Conservation (phyloP, 2,113 vertebrate species). For the Prinia subflava region DNA sequence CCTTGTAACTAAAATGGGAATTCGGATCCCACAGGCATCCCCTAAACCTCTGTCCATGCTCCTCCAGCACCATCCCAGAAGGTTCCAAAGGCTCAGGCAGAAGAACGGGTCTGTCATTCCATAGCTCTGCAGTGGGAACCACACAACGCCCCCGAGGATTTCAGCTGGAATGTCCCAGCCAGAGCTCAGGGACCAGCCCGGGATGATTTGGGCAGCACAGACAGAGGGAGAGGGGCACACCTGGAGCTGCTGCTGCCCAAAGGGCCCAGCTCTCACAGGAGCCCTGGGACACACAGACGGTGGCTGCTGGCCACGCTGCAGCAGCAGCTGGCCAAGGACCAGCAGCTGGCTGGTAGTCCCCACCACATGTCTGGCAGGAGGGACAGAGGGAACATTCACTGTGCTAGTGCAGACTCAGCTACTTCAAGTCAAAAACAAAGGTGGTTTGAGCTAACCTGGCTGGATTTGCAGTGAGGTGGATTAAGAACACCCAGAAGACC, state of each 20-base stretch:
- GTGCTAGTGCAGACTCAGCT: conserved; percentile 6
- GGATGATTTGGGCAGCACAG: not conserved
- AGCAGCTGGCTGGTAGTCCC: conserved; percentile 36
- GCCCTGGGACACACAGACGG: not conserved
- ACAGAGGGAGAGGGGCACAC: not conserved
- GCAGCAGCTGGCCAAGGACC: not conserved
- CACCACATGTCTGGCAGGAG: conserved; percentile 5
- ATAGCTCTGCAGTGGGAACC: not conserved
- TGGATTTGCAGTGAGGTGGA: not conserved
- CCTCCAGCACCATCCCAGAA: fast-evolving
- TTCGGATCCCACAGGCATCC: not conserved
- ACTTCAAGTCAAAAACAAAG: conserved; percentile 13
- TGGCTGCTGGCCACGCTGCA: not conserved
- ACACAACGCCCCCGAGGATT: not conserved
- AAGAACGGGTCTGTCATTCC: not conserved
- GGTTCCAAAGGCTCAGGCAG: not conserved
- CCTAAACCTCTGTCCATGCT: not conserved
- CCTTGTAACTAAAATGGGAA: not conserved
- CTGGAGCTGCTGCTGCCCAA: not conserved
- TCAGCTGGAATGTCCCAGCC: not conserved
- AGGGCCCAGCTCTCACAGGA: not conserved
- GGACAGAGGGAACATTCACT: conserved; percentile 47
- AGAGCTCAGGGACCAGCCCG: not conserved
- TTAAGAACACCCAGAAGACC: not conserved
- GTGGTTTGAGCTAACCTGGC: conserved; percentile 43